A percentile compares a stretch with the other conserved stretches of the same genome.
Conservation (phyloP, 2,797 vertebrate species). For the Gadopsis bispinosus region DNA sequence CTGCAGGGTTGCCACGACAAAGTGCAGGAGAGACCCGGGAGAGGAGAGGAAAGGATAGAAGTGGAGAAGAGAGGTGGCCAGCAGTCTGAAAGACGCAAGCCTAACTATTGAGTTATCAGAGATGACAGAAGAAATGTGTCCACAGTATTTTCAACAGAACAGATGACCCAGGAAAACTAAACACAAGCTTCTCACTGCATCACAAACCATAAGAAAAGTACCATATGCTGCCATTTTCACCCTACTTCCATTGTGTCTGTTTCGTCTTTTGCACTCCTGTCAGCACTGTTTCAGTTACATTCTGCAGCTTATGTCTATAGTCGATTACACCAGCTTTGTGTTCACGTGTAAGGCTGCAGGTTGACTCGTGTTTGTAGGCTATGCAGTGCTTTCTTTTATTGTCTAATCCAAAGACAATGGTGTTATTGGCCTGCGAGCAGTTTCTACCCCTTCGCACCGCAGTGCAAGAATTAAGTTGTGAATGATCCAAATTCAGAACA, state of each 20-base stretch:
- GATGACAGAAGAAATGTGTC: slow-evolving; percentile 51
- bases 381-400: slow-evolving; percentile 73
- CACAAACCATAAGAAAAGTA: slow-evolving; percentile 69
- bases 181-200: slow-evolving; percentile 58
- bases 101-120: slow-evolving; percentile 57
- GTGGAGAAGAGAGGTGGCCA: slow-evolving; percentile 53
- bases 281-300: slow-evolving; percentile 82
- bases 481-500: slow-evolving; percentile 76
- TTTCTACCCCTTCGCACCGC: slow-evolving; percentile 61
- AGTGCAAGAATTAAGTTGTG: slow-evolving; percentile 61
- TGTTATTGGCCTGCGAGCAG: slow-evolving; percentile 65
- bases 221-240: slow-evolving; percentile 78
- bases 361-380: slow-evolving; percentile 75
- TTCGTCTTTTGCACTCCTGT: slow-evolving; percentile 75
- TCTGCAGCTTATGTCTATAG: slow-evolving; percentile 81
- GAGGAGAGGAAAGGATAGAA: slow-evolving; percentile 52
- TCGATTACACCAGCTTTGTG: slow-evolving; percentile 78
- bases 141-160: slow-evolving; percentile 43
- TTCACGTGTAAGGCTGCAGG: slow-evolving; percentile 63
- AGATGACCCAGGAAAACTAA: slow-evolving; percentile 63
- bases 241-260: slow-evolving; percentile 73
- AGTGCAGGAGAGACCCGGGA: slow-evolving; percentile 58
- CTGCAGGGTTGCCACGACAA: slow-evolving; percentile 74
- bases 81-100: slow-evolving; percentile 46
- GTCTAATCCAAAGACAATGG: slow-evolving; percentile 77